Conservation (phyloP, 2,888 invertebrate genomes). For the Crossocerus cetratus region DNA sequence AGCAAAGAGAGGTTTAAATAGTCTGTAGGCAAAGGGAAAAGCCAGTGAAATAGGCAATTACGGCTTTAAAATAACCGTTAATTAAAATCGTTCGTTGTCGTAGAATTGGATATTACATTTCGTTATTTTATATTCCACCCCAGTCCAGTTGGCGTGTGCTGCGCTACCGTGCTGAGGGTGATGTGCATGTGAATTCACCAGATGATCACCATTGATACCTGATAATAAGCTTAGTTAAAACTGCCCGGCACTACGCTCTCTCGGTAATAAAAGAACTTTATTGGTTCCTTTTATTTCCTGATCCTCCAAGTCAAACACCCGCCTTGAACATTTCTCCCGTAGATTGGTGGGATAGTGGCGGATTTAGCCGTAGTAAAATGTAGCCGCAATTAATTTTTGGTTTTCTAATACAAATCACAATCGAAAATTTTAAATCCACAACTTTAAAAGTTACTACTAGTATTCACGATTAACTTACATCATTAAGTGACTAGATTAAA, state of each 20-base stretch:
- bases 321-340: too few relatives aligned
- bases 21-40: slow-evolving; percentile 13
- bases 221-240: slow-evolving; percentile 67
- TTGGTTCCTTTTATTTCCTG: slow-evolving; percentile 31
- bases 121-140: slow-evolving; percentile 54
- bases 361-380: too few relatives aligned
- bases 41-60: slow-evolving; percentile 18
- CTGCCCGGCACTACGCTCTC: slow-evolving; percentile 30
- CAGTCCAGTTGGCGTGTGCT: slow-evolving; percentile 14
- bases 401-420: too few relatives aligned
- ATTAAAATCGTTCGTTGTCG: slow-evolving; percentile 46
- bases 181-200: slow-evolving; percentile 67
- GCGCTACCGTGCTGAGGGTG: slow-evolving; percentile 19
- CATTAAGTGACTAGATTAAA: too few relatives aligned
- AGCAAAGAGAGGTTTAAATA: not conserved
- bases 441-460: too few relatives aligned
- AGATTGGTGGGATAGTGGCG: too few relatives aligned
- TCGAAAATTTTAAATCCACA: too few relatives aligned
- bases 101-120: slow-evolving; percentile 56
- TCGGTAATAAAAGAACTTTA: slow-evolving; percentile 30
- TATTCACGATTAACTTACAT: too few relatives aligned
- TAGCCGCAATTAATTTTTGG: too few relatives aligned
- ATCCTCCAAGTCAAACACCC: not conserved
- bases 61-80: slow-evolving; percentile 46
- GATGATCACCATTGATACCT: slow-evolving; percentile 69